These are phyloP conservation scores for Seriola rivoliana DNA, from an alignment of 2,113 vertebrate genomes.

Conservation along the genomic window DNA sequence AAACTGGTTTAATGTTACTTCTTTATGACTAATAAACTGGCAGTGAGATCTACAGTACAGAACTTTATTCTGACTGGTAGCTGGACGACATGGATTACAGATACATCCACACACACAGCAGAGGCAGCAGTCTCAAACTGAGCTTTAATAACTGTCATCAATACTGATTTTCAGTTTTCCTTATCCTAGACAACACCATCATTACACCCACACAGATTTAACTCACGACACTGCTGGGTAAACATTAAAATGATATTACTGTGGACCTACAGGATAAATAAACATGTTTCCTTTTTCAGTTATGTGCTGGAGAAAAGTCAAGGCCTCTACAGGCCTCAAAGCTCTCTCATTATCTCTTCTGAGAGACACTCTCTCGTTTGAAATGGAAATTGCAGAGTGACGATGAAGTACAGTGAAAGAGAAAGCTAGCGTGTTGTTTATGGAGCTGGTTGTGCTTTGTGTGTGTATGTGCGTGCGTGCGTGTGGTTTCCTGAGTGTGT, in stretches of 20 bases:
- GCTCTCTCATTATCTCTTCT: slow-evolving; percentile 34
- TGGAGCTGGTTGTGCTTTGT: background rate
- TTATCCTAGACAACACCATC: slow-evolving; percentile 45
- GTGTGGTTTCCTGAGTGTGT: slow-evolving; percentile 5
- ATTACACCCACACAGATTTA: slow-evolving; percentile 48
- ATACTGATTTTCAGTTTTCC: slow-evolving; percentile 46
- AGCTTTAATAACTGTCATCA: slow-evolving; percentile 66
- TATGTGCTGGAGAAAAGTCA: slow-evolving; percentile 10
- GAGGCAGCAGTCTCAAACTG: slow-evolving; percentile 32
- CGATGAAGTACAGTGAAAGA: background rate
- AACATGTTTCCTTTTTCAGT: slow-evolving; percentile 5
- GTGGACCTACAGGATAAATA: slow-evolving; percentile 1
- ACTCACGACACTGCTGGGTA: slow-evolving; percentile 19
- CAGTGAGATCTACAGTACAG: background rate
- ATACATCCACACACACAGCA: background rate
- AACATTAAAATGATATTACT: slow-evolving; percentile 30
- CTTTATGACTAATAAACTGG: slow-evolving; percentile 5
- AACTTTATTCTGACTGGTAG: slow-evolving; percentile 5
- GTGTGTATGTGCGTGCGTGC: background rate
- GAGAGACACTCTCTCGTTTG: slow-evolving; percentile 18
- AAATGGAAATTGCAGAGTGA: slow-evolving; percentile 42
- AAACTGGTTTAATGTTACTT: background rate
- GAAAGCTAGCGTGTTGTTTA: background rate
- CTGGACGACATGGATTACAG: slow-evolving; percentile 15
- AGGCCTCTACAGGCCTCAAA: slow-evolving; percentile 21